These are phyloP conservation scores for Amblyraja radiata DNA, from an alignment of 2,797 vertebrate genomes.

Conservation along the genomic window DNA sequence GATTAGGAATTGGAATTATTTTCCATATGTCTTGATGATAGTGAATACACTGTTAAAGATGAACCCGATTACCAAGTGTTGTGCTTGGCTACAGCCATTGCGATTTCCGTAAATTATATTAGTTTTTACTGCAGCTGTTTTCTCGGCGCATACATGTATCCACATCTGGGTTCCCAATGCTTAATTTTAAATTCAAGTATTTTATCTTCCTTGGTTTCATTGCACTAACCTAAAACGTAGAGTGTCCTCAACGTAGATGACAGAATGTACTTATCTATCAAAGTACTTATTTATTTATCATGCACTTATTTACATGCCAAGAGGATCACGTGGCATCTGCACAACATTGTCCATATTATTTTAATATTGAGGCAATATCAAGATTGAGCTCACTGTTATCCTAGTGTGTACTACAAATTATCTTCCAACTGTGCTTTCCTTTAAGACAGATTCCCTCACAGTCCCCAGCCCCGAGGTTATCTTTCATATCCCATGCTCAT, in stretches of 20 bases:
- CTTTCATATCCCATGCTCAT: not conserved
- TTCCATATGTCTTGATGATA: not conserved
- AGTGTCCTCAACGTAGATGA: not conserved
- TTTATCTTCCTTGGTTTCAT: not conserved
- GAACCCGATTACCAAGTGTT: slow-evolving; percentile 7
- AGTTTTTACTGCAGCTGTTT: not conserved
- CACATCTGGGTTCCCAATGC: not conserved
- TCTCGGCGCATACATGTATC: not conserved
- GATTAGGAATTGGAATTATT: slow-evolving; percentile 15
- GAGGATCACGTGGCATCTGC: not conserved
- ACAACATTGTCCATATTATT: not conserved
- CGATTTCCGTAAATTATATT: not conserved
- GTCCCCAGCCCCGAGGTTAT: not conserved
- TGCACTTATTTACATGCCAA: slow-evolving; percentile 4
- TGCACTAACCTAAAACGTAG: not conserved
- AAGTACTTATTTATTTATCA: too few species aligned
- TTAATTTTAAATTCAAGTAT: not conserved
- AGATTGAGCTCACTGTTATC: not conserved
- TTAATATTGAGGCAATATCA: too few species aligned
- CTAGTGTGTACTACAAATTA: not conserved
- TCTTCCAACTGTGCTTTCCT: not conserved
- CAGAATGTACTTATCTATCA: not conserved
- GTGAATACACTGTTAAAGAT: not conserved
- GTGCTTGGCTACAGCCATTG: not conserved
- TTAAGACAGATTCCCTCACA: not conserved